These are phyloP conservation scores for Megamerina dolium DNA, from an alignment of 2,888 invertebrate species.

Conservation along the genomic window DNA sequence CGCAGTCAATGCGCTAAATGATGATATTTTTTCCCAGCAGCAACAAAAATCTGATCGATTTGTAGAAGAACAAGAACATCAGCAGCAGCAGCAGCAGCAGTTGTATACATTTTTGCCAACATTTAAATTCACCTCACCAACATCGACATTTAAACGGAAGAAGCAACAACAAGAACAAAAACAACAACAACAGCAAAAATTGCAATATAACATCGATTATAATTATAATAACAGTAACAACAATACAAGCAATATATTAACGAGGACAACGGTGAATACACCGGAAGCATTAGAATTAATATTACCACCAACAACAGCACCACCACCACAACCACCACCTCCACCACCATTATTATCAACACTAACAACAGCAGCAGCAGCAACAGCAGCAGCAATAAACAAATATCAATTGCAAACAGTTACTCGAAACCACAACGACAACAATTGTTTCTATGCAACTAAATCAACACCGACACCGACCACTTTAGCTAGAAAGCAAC, in stretches of 20 bases:
- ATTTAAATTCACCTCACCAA: conserved; percentile 24
- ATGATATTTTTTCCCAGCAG: conserved; percentile 21
- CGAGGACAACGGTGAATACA: conserved; percentile 9
- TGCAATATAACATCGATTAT: no score
- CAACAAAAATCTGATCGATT: conserved; percentile 11
- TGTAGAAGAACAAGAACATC: conserved; percentile 10
- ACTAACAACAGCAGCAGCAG: conserved; percentile 5
- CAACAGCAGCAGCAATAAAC: conserved; percentile 12
- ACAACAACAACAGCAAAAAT: conserved; percentile 18
- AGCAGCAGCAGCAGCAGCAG: conserved; percentile 5
- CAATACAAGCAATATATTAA: conserved; percentile 10
- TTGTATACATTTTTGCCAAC: conserved; percentile 1
- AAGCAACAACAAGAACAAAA: conserved; percentile 27
- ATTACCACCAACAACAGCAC: conserved; percentile 1
- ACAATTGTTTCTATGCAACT: conserved; percentile 2
- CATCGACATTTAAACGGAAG: conserved; percentile 25
- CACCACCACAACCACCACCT: no score
- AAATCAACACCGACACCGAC: conserved; percentile 6
- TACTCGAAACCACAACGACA: conserved; percentile 12
- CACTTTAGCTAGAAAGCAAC: not conserved
- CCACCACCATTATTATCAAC: not conserved
- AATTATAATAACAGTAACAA: conserved; percentile 15
- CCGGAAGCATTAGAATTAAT: not conserved
- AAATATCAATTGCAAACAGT: conserved; percentile 8
- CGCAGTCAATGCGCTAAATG: conserved; percentile 7